Evolutionary conservation across 1,140 invertebrate species (phyloP).

Genomic region (Nephila pilipes): DNA sequence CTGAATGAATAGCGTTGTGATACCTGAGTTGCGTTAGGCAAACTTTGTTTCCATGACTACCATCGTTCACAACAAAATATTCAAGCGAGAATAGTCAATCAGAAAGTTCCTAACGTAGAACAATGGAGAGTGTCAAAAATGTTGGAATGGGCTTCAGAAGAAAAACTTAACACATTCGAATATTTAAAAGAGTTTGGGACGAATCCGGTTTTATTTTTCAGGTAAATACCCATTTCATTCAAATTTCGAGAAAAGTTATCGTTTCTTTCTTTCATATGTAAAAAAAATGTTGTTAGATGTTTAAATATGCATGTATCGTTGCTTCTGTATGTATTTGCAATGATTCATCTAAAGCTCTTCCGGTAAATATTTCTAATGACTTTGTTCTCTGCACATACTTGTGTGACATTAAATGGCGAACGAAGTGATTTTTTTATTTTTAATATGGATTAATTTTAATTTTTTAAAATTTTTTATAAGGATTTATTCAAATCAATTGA

Average conservation of each 20-base stretch:
- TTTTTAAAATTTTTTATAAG: too few relatives aligned
- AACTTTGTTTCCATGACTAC: slow-evolving; percentile 49
- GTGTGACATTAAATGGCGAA: too few relatives aligned
- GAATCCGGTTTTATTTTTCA: neutral
- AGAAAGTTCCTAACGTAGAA: neutral
- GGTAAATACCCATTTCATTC: neutral
- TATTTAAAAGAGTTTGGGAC: neutral
- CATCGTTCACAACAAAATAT: slow-evolving; percentile 68
- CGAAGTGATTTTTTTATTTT: too few relatives aligned
- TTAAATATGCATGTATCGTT: neutral
- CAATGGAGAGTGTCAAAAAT: slow-evolving; percentile 12
- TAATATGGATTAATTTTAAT: too few relatives aligned
- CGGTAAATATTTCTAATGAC: too few relatives aligned
- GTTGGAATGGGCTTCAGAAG: neutral
- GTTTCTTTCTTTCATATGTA: neutral
- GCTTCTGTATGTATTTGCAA: too few relatives aligned
- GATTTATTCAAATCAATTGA: too few relatives aligned
- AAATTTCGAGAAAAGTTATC: too few relatives aligned
- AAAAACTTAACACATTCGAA: neutral
- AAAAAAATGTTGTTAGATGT: neutral
- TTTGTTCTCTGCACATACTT: too few relatives aligned
- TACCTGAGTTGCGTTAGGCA: slow-evolving; percentile 23
- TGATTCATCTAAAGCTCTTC: too few relatives aligned
- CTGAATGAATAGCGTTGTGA: slow-evolving; percentile 4
- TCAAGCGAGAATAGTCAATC: slow-evolving; percentile 56